A percentile compares a stretch with the other conserved stretches of the same genome.
phyloP scores from a whole-genome alignment of 2,113 vertebrate genomes.

The Elgaria multicarinata region DNA sequence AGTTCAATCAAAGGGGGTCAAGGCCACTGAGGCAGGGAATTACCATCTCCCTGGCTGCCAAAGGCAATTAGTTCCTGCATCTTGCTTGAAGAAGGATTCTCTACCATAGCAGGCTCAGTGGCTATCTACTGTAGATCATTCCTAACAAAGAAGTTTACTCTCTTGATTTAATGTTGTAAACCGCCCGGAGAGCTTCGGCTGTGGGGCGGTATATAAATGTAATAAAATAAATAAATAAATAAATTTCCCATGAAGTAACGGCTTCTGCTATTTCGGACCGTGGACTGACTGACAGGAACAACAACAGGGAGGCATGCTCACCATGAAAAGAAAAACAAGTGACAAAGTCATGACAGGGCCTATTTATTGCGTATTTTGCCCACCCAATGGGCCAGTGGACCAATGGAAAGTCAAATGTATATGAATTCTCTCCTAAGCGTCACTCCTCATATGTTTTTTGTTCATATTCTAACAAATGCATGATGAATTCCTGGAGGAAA shows the following conservation, averaged over 20 bases:
- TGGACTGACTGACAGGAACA: not conserved
- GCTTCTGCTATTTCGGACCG: not conserved
- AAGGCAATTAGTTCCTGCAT: not conserved
- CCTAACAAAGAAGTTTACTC: not conserved
- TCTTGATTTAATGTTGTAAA: no score
- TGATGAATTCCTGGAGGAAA: not conserved
- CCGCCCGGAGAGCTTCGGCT: no score
- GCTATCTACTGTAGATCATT: not conserved
- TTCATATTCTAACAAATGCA: not conserved
- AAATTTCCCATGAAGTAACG: not conserved
- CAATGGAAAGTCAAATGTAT: not conserved
- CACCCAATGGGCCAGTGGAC: no score
- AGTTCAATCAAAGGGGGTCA: slow-evolving; percentile 1
- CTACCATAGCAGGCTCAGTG: not conserved
- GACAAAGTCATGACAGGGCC: no score
- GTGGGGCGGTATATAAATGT: no score
- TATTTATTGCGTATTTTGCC: no score
- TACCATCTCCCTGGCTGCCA: not conserved
- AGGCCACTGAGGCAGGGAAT: slow-evolving; percentile 1
- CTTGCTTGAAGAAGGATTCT: not conserved
- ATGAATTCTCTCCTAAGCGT: no score
- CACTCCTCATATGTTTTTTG: not conserved
- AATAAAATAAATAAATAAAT: no score
- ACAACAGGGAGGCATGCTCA: no score
- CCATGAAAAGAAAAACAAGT: no score